Base-by-base conservation (phyloP, 2,797 vertebrate genomes). In the Microctenopoma steveboyesi region DNA sequence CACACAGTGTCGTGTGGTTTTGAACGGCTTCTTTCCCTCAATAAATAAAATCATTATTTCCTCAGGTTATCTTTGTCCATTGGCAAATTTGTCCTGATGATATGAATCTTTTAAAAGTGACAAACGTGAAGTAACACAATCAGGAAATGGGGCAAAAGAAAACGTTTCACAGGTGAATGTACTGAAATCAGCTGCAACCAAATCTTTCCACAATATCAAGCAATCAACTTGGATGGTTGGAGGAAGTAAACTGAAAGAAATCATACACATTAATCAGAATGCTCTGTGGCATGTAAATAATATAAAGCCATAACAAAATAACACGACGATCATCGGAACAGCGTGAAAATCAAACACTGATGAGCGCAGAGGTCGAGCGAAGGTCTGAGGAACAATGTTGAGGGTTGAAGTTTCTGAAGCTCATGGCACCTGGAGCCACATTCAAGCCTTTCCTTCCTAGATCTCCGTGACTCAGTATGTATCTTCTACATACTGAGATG, bases 171-270 rank as follows among this genome's bases (percentile, higher is more conserved):
- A 35, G 33, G 33, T 35, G 4, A 56, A 69, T 69, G 81, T 54
- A 52, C 27, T 35, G 46, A 42, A 64, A 28, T 68, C 53, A 48
- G 52, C 15, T 61, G 72, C 72, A 75, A 74, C 57, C 55, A 52
- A 30, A 58, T 84, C 25, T 42, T 66, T 18, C 2, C 1, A 42
- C 33, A 13, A 37, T 67, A 40, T 61, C 14, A 61, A 18, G 10
- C 59, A 12, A 48, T 91, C 79, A 91, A 89, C 88, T 84, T 90
- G 80, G 40, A 25, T 62, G 46, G n/a, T 46, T 56, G 15, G 51
- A 16, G 58, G 6, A 81, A 53, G 30, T 76, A 5, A 78, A 73
- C 4, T 46, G 37, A 64, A 58, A n/a, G 9, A 52, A 77, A 78
- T 72, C 14, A 82, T 27, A 48, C 57, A 27, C 15, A 73, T 55